Evolutionary conservation across 2,113 vertebrate species (phyloP), one percentile per base, ranked within the genome.

Genomic region (Bombycilla garrulus): DNA sequence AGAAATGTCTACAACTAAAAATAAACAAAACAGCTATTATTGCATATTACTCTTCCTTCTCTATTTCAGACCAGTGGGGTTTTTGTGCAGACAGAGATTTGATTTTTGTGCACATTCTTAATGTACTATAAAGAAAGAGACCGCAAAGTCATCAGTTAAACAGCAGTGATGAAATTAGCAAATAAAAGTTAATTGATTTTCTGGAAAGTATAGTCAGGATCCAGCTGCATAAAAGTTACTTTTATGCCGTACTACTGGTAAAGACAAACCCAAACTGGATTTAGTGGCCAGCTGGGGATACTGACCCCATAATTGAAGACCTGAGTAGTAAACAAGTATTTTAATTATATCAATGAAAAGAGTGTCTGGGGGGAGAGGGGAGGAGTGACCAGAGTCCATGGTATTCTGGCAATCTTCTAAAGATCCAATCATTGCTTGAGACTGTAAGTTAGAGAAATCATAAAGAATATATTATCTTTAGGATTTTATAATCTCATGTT

Each of bases 111-210:
- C 54, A 57, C 44, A 35, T 50, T 81, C 29, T 51, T 83, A 48
- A 60, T n/a, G 85, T 19, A 60, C 42, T 35, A 14, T 56, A 72
- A 87, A 93, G 51, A 61, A 25, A 26, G 44, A 36, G 47, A 51
- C 11, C 85, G 57, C 47, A 58, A 65, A 82, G 69, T 89, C 81
- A 86, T 90, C 76, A 60, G 54, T 50, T 60, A 60, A 45, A 51
- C 45, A 82, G 26, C 44, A 88, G 31, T 71, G 83, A 92, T 38
- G 36, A 90, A 83, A 81, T 96, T 81, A 81, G 47, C 17, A 83
- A 93, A 77, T 77, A 92, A 86, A 48, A 44, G 57, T 66, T 96
- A 88, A 94, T 57, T 93, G 71, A 90, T 93, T 92, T 94, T 86
- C 80, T 87, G 76, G 86, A 66, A 66, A 67, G 28, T 71, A n/a